Evolutionary conservation across 2,113 vertebrate species (phyloP).

Genomic region (Syngnathus typhle): DNA sequence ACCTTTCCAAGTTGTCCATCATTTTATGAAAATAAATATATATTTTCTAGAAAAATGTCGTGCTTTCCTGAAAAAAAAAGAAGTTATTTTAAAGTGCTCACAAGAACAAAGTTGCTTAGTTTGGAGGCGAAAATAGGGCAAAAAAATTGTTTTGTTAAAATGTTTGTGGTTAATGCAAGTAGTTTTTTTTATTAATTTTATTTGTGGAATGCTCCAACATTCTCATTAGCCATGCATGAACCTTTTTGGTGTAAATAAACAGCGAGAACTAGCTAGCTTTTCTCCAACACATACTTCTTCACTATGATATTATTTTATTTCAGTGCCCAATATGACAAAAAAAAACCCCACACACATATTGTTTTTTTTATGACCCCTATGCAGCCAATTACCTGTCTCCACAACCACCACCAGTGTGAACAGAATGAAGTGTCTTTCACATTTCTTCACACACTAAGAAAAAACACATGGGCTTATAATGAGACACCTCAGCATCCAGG

Average conservation of each 20-base stretch:
- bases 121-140: neutral
- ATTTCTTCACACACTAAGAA: neutral
- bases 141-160: too few species aligned
- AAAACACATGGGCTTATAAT: neutral
- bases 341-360: neutral
- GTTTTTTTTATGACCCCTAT: constrained; percentile 1
- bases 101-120: neutral
- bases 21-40: neutral
- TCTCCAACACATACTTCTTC: neutral
- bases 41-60: too few species aligned
- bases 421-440: constrained; percentile 28
- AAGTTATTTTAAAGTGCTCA: neutral
- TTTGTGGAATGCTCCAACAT: neutral
- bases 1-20: too few species aligned
- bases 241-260: neutral
- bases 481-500: constrained; percentile 1
- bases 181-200: neutral
- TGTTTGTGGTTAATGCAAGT: too few species aligned
- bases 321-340: neutral
- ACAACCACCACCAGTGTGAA: constrained; percentile 2
- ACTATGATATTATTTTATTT: neutral
- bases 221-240: neutral
- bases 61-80: too few species aligned
- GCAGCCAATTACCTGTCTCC: constrained; percentile 4
- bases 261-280: neutral